These are phyloP conservation scores for Hydrolagus colliei DNA, from an alignment of 2,797 vertebrate species.

Conservation along the genomic window DNA sequence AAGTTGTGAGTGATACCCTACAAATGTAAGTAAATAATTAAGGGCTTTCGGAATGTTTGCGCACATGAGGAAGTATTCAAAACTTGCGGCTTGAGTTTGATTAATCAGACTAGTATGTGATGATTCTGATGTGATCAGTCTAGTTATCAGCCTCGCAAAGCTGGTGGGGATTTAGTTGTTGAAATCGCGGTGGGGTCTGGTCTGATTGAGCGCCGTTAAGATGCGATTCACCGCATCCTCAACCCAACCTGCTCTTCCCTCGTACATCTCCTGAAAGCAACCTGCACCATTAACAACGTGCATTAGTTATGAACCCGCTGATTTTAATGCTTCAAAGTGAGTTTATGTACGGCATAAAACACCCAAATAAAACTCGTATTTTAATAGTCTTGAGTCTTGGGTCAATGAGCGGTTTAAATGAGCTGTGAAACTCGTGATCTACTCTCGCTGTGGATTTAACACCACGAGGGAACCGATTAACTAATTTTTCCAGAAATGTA, in stretches of 20 bases:
- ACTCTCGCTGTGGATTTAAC: not conserved
- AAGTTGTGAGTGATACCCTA: too few relatives aligned
- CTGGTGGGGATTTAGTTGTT: not conserved
- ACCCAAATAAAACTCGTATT: not conserved
- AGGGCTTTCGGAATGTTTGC: too few relatives aligned
- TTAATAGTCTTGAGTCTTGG: not conserved
- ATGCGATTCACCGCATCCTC: not conserved
- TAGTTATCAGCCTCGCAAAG: too few relatives aligned
- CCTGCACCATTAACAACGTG: not conserved
- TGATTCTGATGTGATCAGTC: too few relatives aligned
- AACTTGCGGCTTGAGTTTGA: too few relatives aligned
- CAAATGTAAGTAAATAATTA: too few relatives aligned
- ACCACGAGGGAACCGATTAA: not conserved
- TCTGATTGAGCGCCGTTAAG: not conserved
- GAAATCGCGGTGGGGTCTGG: not conserved
- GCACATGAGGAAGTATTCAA: too few relatives aligned
- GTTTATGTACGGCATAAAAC: too few relatives aligned
- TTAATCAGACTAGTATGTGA: too few relatives aligned
- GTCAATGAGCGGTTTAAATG: constrained; percentile 24
- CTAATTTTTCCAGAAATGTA: not conserved
- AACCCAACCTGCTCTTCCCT: not conserved
- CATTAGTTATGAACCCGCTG: not conserved
- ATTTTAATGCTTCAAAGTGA: not conserved
- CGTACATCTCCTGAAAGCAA: too few relatives aligned
- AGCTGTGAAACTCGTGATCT: constrained; percentile 11